A percentile compares a stretch with the other conserved stretches of the same genome.
These are phyloP conservation scores for Eulithis prunata DNA, from an alignment of 2,888 invertebrate genomes.

Conservation along the genomic window DNA sequence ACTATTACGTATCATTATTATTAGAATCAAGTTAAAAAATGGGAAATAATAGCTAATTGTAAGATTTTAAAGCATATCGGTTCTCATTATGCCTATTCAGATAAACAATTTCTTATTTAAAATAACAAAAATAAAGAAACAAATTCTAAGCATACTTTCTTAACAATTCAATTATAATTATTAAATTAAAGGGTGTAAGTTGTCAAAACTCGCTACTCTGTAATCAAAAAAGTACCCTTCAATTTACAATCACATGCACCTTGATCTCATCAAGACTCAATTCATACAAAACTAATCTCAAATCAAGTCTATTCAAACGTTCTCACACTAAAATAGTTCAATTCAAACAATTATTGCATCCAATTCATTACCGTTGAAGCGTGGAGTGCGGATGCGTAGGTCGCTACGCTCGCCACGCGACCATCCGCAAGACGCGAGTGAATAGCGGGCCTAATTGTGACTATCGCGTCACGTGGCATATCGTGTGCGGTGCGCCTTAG, in stretches of 20 bases:
- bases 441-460: constrained; percentile 76
- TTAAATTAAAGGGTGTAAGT: constrained; percentile 14
- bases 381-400: constrained; percentile 55
- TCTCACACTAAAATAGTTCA: constrained; percentile 48
- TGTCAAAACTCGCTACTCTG: constrained; percentile 15
- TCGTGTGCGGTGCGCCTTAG: constrained; percentile 49
- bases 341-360: constrained; percentile 69
- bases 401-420: constrained; percentile 43
- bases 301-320: constrained; percentile 34
- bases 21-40: no score
- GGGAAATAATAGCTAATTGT: no score
- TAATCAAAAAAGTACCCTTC: constrained; percentile 26
- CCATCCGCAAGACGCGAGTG: constrained; percentile 51
- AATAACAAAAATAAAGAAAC: no score
- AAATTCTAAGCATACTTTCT: background rate
- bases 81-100: no score
- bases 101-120: no score
- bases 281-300: constrained; percentile 26
- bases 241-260: constrained; percentile 28
- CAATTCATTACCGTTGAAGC: constrained; percentile 69
- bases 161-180: background rate
- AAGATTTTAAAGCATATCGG: no score
- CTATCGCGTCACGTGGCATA: constrained; percentile 69
- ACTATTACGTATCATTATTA: no score
- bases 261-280: constrained; percentile 29